These are phyloP conservation scores for Acrocyrtus sp. DNA, from an alignment of 2,888 invertebrate species.

Conservation along the genomic window DNA sequence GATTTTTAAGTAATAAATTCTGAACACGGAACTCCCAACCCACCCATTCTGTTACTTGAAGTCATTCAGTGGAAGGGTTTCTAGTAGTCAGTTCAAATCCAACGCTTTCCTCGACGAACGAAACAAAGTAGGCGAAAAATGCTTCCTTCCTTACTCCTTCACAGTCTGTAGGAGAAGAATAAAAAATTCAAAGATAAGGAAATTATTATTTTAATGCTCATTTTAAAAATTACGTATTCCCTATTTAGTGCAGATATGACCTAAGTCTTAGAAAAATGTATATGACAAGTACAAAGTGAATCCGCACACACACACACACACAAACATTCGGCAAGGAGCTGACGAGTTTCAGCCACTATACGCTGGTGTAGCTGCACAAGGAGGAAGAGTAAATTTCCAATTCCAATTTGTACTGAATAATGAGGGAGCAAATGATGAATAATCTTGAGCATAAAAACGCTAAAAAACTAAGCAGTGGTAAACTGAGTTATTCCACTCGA, in stretches of 20 bases:
- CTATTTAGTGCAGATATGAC: slow-evolving; percentile 20
- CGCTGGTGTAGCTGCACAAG: background rate
- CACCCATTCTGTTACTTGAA: too few species aligned
- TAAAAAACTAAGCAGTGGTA: background rate
- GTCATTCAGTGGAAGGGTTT: too few species aligned
- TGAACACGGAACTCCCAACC: too few species aligned
- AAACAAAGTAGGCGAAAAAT: too few species aligned
- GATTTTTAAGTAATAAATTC: too few species aligned
- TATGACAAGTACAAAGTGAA: background rate
- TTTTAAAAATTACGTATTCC: too few species aligned
- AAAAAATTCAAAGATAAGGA: slow-evolving; percentile 34
- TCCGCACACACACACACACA: slow-evolving; percentile 10
- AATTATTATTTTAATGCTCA: slow-evolving; percentile 20
- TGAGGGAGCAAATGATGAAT: slow-evolving; percentile 32
- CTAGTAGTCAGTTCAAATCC: too few species aligned
- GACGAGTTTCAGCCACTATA: background rate
- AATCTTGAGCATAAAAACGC: slow-evolving; percentile 17
- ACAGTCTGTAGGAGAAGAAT: slow-evolving; percentile 34
- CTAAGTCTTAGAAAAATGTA: slow-evolving; percentile 25
- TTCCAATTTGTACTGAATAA: slow-evolving; percentile 47
- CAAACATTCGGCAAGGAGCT: background rate
- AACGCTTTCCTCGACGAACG: too few species aligned
- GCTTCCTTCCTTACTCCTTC: slow-evolving; percentile 19
- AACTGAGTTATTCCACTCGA: too few species aligned
- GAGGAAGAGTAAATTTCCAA: slow-evolving; percentile 46